Base-by-base conservation (phyloP, 2,797 vertebrate genomes). In the Bufotes viridis region DNA sequence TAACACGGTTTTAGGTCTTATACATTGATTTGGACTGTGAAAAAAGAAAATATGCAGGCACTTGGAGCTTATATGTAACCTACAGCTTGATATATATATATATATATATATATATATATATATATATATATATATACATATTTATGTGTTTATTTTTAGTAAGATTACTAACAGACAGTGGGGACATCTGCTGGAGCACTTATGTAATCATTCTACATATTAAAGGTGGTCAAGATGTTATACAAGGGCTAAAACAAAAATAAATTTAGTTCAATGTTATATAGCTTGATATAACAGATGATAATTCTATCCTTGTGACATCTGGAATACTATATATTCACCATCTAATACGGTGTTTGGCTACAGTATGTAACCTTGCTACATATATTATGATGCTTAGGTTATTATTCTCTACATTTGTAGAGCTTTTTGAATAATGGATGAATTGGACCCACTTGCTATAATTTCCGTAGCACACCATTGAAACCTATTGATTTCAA, bases 141-240 rank as follows among this genome's bases (percentile, higher is more conserved):
- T n/a, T n/a, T n/a, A n/a, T n/a, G n/a, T 42, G 42, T 42, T 42
- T 42, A 4, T 42, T 42, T 42, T 42, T 42, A 76, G 20, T 12
- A 13, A 22, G 34, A 22, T 1, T 51, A 76, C n/a, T 76, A 76
- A 53, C 20, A 78, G 75, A 24, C 75, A 26, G 51, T 78, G 75
- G 75, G 75, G 75, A 53, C 75, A 78, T 78, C 75, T 78, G 75
- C 75, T 78, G 75, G 75, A 78, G 22, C 55, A 15, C 12, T 24
- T 53, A 53, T 78, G 75, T 78, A 78, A 78, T 78, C 4, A 55
- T 75, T 22, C 34, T 51, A 4, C 13, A 3, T 75, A 51, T 13
- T 24, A 22, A 22, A n/a, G 72, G 51, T 55, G 12, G 75, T 0
- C 55, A 7, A 18, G 49, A 55, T 55, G 51, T 55, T 55, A 78